Evolutionary conservation across 2,888 invertebrate species (phyloP).

Genomic region (Ennomos erosarius): DNA sequence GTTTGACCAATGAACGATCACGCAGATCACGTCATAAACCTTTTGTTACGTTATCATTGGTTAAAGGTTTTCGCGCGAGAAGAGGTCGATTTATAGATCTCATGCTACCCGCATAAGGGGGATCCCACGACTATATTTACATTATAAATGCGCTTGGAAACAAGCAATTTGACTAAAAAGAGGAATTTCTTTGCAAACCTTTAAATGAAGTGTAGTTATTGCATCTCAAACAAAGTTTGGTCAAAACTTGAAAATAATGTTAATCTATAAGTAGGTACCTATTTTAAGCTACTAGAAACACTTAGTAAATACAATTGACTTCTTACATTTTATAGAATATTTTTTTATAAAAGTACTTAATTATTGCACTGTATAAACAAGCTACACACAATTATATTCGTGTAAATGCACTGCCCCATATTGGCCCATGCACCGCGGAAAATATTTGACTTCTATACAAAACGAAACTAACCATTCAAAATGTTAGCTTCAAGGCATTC

Average conservation of each 20-base stretch:
- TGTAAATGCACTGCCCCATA: slow-evolving; percentile 1
- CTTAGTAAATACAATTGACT: slow-evolving; percentile 42
- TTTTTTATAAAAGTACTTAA: slow-evolving; percentile 34
- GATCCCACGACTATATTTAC: neutral
- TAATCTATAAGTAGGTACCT: slow-evolving; percentile 21
- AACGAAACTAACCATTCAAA: too few relatives aligned
- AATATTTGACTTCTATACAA: neutral
- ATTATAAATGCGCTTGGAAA: slow-evolving; percentile 13
- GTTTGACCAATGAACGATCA: too few relatives aligned
- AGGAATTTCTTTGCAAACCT: slow-evolving; percentile 20
- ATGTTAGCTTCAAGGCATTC: too few relatives aligned
- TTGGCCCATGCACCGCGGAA: neutral
- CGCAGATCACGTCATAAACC: too few relatives aligned
- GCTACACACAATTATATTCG: slow-evolving; percentile 28
- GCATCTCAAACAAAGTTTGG: slow-evolving; percentile 31
- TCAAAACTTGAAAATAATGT: slow-evolving; percentile 32
- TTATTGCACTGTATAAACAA: slow-evolving; percentile 56
- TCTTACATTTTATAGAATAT: slow-evolving; percentile 32
- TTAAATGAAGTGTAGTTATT: neutral
- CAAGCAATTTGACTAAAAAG: slow-evolving; percentile 21
- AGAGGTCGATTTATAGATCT: too few relatives aligned
- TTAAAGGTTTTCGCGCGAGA: too few relatives aligned
- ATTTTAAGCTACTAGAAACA: slow-evolving; percentile 25
- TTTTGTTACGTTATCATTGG: too few relatives aligned
- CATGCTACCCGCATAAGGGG: too few relatives aligned